phyloP scores from a whole-genome alignment of 2,888 invertebrate species.

The Ormyrus labotus region DNA sequence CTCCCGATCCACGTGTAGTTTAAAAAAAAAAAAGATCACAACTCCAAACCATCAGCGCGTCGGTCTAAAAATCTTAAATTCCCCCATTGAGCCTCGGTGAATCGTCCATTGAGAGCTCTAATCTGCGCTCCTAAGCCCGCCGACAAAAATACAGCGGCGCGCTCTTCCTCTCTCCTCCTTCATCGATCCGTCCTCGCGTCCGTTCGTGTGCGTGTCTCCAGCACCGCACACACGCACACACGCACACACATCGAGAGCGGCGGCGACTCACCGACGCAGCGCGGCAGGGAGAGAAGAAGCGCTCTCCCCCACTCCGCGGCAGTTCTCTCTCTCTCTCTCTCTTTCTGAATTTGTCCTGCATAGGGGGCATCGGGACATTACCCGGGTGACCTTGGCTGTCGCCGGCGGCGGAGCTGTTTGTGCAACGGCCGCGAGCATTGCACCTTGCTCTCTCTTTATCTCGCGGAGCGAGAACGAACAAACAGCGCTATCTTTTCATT shows the following conservation, averaged over 20 bases:
- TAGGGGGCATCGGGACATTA: conserved; percentile 76
- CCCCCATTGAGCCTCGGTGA: no score
- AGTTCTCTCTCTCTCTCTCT: no score
- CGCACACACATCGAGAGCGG: neutral
- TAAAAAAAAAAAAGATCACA: no score
- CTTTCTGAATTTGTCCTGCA: conserved; percentile 64
- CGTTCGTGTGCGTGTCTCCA: no score
- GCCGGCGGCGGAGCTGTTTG: conserved; percentile 68
- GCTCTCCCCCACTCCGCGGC: neutral
- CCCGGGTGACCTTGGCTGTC: conserved; percentile 75
- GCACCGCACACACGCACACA: neutral
- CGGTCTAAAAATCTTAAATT: no score
- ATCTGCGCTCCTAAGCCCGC: neutral
- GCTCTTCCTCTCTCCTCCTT: neutral
- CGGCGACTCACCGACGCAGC: neutral
- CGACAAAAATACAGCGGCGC: conserved; percentile 29
- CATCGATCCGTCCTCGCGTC: conserved; percentile 34
- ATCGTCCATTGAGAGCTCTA: no score
- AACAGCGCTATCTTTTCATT: neutral
- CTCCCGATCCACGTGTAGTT: no score
- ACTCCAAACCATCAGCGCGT: no score
- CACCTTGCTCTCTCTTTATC: conserved; percentile 70
- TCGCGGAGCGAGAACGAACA: conserved; percentile 16
- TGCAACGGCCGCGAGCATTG: conserved; percentile 69
- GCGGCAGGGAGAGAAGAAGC: neutral